A percentile compares a stretch with the other conserved stretches of the same genome.
phyloP scores from a whole-genome alignment of 2,797 vertebrate genomes.

The Gallinago stenura region DNA sequence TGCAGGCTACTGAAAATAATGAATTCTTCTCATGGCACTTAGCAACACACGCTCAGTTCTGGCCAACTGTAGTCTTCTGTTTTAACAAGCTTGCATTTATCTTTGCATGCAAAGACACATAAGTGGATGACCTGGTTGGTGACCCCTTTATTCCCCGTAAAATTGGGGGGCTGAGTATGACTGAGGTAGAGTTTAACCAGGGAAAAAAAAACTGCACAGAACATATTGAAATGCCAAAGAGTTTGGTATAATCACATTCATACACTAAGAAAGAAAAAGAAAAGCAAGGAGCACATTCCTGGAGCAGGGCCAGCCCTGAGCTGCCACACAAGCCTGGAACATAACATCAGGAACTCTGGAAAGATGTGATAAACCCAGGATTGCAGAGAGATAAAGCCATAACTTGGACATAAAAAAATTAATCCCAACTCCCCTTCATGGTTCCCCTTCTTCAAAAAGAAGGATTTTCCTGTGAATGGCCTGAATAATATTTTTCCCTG shows the following conservation, averaged over 20 bases:
- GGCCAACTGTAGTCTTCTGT: neutral
- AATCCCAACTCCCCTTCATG: neutral
- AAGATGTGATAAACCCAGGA: conserved; percentile 26
- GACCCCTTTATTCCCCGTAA: neutral
- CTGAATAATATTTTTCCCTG: neutral
- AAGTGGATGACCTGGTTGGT: neutral
- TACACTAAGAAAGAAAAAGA: neutral
- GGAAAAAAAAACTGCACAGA: neutral
- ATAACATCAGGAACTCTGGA: conserved; percentile 47
- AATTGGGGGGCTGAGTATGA: neutral
- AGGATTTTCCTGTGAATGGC: neutral
- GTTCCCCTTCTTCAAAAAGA: neutral
- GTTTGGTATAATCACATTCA: neutral
- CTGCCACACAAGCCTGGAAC: conserved; percentile 20
- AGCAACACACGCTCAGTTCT: too few species aligned
- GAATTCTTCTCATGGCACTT: conserved; percentile 20
- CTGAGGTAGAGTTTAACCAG: neutral
- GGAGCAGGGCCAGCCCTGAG: neutral
- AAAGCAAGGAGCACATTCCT: conserved; percentile 33
- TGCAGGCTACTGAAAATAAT: conserved; percentile 22
- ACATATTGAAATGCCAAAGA: neutral
- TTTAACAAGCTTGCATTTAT: neutral
- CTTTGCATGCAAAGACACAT: neutral
- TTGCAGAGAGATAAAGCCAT: neutral
- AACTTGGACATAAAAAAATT: neutral